Evolutionary conservation across 2,113 vertebrate species (phyloP).

Genomic region (Microtus montanus): DNA sequence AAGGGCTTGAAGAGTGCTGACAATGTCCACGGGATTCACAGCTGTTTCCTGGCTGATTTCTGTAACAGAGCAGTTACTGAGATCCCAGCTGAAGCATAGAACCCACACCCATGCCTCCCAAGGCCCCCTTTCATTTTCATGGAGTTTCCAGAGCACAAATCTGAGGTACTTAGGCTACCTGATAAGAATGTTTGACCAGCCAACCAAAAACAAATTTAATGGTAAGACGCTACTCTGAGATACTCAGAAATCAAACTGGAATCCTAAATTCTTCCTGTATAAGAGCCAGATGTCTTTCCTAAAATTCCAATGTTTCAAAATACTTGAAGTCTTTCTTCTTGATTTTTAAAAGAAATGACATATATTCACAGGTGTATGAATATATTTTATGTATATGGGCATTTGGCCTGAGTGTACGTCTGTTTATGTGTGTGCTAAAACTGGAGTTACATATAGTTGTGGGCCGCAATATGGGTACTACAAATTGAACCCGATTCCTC

Average conservation of each 20-base stretch:
- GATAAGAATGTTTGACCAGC: neutral
- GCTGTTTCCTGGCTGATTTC: constrained; percentile 99
- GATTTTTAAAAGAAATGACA: neutral
- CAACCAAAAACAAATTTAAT: neutral
- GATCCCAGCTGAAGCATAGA: neutral
- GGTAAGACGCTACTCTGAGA: neutral
- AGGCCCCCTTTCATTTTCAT: neutral
- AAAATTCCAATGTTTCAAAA: neutral
- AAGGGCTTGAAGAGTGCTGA: constrained; percentile 98
- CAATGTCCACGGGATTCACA: constrained; percentile 98
- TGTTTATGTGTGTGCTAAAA: neutral
- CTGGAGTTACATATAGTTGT: too few relatives aligned
- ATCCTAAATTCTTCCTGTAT: neutral
- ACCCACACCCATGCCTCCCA: neutral
- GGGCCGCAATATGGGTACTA: too few relatives aligned
- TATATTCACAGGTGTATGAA: neutral
- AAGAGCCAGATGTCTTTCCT: neutral
- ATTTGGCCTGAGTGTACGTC: neutral
- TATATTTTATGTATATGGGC: neutral
- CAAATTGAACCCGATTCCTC: neutral
- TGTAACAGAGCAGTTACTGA: constrained; percentile 80
- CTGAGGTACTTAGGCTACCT: neutral
- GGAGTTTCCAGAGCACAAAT: neutral
- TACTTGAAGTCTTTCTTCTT: neutral
- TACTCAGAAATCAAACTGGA: neutral